Conservation (phyloP, 2,113 vertebrate genomes). For the Apistogramma diplotaenia region DNA sequence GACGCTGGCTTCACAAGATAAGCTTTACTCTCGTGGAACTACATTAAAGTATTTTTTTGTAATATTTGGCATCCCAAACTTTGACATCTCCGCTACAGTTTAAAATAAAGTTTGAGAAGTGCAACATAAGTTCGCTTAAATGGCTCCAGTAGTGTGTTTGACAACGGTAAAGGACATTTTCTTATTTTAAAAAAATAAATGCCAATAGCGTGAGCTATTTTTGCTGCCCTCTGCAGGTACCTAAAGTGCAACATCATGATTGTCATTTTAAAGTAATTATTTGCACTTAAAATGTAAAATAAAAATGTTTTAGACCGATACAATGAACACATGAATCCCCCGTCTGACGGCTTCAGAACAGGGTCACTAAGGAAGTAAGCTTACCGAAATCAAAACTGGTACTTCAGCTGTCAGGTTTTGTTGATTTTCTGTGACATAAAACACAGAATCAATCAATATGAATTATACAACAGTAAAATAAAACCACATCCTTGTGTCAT, state of each 20-base stretch:
- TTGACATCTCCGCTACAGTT: not conserved
- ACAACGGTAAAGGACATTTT: not conserved
- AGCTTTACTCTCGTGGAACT: not conserved
- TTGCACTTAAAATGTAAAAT: not conserved
- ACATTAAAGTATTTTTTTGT: not conserved
- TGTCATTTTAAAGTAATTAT: not conserved
- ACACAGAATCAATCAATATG: not conserved
- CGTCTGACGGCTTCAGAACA: not conserved
- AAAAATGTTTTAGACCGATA: not conserved
- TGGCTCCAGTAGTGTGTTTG: not conserved
- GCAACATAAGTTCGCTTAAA: not conserved
- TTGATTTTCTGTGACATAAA: not conserved
- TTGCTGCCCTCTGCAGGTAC: not conserved
- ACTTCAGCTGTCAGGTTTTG: not conserved
- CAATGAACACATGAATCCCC: not conserved
- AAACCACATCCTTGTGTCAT: not conserved
- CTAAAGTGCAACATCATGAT: not conserved
- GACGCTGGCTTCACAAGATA: not conserved
- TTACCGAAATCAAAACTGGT: not conserved
- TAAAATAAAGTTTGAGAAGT: not conserved
- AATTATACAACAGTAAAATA: not conserved
- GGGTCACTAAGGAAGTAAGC: not conserved
- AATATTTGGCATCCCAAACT: not conserved
- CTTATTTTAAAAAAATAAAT: not conserved
- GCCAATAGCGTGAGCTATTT: not conserved